Evolutionary conservation across 92 coral and sea anemone genomes (phyloP), one percentile per base, ranked within the genome.

Genomic region (Phenganax marumi): DNA sequence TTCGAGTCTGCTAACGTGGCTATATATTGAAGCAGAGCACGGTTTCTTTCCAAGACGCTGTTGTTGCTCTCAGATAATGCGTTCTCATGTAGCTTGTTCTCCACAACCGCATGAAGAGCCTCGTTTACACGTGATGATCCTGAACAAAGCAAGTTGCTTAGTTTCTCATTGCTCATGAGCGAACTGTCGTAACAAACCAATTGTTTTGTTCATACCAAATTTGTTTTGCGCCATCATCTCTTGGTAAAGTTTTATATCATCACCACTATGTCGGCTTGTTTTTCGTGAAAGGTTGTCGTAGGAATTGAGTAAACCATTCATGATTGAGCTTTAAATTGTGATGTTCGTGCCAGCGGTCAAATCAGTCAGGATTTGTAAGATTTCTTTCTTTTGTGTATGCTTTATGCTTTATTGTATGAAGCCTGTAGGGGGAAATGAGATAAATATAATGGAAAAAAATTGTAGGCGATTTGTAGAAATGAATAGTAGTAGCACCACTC

Each of bases 11-110:
- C 83, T 16, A 78, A 85, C 77, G 89, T 92, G 46, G 97, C 88
- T 52, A 95, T 89, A 63, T 95, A 95, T 74, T 91, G 91, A 60
- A 95, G 75, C 58, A 95, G 78, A 58, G 98, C 98, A 54, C 98
- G 88, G 77, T 97, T 95, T 78, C 83, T 61, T 63, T 78, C 83
- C 60, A 78, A 78, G 39, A 78, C 26, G 51, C 83, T 78, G 83
- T 78, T 78, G 58, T 78, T 78, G 25, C 55, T 61, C 16, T 78
- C 83, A 46, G 58, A 61, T 48, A 78, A 62, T 46, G 83, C 83
- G 1, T 26, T 78, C 43, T 61, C 6, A 21, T 78, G 26, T 16
- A 78, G 25, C 16, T 62, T 78, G 61, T 78, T 78, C 52, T 78
- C 83, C n/a, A 78, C 58, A 0, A 78, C 83, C 4, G 83, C 83